These are phyloP conservation scores for Medauroidea extradentata DNA, from an alignment of 1,140 invertebrate genomes.

Conservation along the genomic window DNA sequence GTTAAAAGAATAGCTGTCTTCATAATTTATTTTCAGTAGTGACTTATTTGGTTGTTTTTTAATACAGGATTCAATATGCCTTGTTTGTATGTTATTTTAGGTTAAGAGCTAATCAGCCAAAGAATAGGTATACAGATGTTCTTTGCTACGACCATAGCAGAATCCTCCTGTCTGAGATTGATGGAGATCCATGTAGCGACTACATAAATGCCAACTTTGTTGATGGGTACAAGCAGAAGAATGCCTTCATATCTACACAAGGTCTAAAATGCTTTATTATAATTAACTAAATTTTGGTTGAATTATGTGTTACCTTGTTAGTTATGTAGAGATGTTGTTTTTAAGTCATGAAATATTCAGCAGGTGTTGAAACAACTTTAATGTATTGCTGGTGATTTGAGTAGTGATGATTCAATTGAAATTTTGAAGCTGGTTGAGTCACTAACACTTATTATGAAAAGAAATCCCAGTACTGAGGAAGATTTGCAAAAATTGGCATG, in stretches of 20 bases:
- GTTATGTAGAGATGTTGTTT: too few species aligned
- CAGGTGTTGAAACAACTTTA: too few species aligned
- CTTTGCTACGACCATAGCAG: constrained; percentile 93
- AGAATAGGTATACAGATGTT: constrained; percentile 96
- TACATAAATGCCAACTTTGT: constrained; percentile 99
- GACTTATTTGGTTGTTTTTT: not conserved
- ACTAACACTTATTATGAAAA: too few species aligned
- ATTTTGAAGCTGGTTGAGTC: too few species aligned
- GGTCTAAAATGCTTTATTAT: too few species aligned
- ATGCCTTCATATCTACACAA: constrained; percentile 97
- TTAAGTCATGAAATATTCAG: too few species aligned
- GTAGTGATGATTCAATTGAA: too few species aligned
- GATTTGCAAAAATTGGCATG: too few species aligned
- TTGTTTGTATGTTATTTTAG: constrained; percentile 46
- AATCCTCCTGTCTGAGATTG: constrained; percentile 72
- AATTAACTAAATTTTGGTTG: too few species aligned
- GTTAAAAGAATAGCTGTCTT: not conserved
- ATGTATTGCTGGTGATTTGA: too few species aligned
- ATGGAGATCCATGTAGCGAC: constrained; percentile 74
- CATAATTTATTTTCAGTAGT: not conserved
- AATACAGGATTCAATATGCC: not conserved
- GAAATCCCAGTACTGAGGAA: too few species aligned
- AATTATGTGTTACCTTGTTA: too few species aligned
- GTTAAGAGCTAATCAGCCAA: constrained; percentile 74
- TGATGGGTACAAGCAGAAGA: constrained; percentile 96